Percentiles rank a stretch among this genome's conserved stretches.
These are phyloP conservation scores for Heliothis peltigera DNA, from an alignment of 2,888 invertebrate species.

Conservation along the genomic window DNA sequence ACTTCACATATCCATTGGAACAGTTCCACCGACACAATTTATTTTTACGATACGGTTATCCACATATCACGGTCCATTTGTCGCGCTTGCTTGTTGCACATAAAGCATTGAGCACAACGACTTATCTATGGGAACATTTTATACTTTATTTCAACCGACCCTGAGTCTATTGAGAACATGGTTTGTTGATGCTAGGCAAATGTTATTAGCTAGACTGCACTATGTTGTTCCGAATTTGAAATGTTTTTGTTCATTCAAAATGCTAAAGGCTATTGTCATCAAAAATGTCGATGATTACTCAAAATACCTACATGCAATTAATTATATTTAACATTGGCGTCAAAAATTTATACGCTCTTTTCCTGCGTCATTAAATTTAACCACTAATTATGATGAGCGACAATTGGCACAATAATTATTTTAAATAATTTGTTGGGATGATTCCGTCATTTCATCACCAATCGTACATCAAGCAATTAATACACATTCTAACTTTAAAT, in stretches of 20 bases:
- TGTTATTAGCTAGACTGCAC: conserved; percentile 9
- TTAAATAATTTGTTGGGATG: neutral
- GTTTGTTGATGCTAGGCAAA: neutral
- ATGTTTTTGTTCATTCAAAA: too few relatives aligned
- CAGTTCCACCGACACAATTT: conserved; percentile 56
- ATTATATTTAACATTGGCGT: too few relatives aligned
- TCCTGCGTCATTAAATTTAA: neutral
- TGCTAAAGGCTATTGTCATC: too few relatives aligned
- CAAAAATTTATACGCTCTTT: neutral
- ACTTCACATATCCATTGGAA: conserved; percentile 10
- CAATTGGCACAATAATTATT: neutral
- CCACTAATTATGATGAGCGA: neutral
- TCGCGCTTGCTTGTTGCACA: conserved; percentile 62
- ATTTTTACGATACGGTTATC: conserved; percentile 66
- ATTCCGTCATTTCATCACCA: neutral
- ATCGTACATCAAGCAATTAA: conserved; percentile 6
- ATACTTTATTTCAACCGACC: conserved; percentile 42
- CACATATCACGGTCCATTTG: conserved; percentile 73
- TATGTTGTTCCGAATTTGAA: conserved; percentile 36
- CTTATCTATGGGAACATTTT: conserved; percentile 54
- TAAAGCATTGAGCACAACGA: conserved; percentile 54
- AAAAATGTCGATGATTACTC: too few relatives aligned
- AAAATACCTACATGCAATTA: too few relatives aligned
- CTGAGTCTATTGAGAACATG: neutral
- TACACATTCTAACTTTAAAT: conserved; percentile 35